A percentile compares a stretch with the other conserved stretches of the same genome.
phyloP scores from a whole-genome alignment of 2,797 vertebrate genomes.

The Chiroxiphia lanceolata region DNA sequence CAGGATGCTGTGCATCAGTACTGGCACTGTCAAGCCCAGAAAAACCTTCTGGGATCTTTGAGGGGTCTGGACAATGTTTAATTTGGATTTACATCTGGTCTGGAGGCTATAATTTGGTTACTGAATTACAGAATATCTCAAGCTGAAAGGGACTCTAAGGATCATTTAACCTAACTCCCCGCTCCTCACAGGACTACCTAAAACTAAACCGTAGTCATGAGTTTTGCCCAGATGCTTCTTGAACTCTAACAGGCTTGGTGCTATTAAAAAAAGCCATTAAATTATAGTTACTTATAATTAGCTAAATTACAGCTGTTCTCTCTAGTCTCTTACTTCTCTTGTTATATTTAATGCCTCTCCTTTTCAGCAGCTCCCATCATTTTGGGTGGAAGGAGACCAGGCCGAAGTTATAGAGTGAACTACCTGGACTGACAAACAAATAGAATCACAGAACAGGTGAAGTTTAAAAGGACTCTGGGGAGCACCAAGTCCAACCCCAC shows the following conservation, averaged over 20 bases:
- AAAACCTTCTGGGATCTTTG: not conserved
- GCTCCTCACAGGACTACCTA: not conserved
- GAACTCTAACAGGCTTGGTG: not conserved
- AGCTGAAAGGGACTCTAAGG: not conserved
- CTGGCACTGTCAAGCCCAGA: not conserved
- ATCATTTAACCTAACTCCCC: not conserved
- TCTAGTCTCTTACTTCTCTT: not conserved
- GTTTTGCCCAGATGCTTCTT: accelerated
- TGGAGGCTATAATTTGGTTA: not conserved
- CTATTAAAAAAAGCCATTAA: not conserved
- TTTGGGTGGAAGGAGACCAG: not conserved
- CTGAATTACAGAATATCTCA: not conserved
- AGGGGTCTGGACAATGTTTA: not conserved
- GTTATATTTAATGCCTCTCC: not conserved
- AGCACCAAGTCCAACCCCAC: not conserved
- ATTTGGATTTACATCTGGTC: not conserved
- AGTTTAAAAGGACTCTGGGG: not conserved
- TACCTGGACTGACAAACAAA: not conserved
- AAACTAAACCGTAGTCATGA: not conserved
- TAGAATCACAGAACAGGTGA: not conserved
- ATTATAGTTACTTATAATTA: not conserved
- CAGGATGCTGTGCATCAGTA: not conserved
- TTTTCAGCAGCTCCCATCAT: not conserved
- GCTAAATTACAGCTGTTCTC: not conserved
- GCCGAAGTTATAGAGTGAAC: not conserved